phyloP scores from a whole-genome alignment of 2,113 vertebrate genomes.

The Anoura caudifer region DNA sequence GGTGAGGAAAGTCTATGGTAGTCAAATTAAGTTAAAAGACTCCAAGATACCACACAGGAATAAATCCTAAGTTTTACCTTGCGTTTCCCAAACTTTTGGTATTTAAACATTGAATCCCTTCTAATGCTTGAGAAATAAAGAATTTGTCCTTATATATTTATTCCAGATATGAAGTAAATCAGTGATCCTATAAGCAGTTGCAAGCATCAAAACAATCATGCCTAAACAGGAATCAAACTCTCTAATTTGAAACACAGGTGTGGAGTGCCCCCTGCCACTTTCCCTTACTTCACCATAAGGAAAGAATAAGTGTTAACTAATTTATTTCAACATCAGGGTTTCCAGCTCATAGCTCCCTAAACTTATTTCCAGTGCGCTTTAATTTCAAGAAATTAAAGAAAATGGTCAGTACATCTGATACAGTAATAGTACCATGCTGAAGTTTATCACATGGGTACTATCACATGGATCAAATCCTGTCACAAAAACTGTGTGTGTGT shows the following conservation, averaged over 20 bases:
- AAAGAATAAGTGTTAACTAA: background rate
- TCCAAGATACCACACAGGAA: conserved; percentile 21
- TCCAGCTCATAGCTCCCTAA: background rate
- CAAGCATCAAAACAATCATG: background rate
- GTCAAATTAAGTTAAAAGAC: conserved; percentile 3
- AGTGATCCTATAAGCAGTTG: background rate
- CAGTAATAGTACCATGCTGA: background rate
- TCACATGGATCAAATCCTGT: background rate
- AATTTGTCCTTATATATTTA: conserved; percentile 24
- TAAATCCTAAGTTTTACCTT: background rate
- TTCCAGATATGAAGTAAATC: background rate
- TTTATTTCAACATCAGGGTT: background rate
- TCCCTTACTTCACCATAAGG: background rate
- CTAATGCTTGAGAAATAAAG: conserved; percentile 20
- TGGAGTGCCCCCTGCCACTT: background rate
- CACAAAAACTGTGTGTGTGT: background rate
- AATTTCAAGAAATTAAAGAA: background rate
- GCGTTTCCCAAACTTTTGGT: background rate
- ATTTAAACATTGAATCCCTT: conserved; percentile 23
- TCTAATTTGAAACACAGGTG: background rate
- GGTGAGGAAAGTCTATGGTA: background rate
- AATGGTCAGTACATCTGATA: background rate
- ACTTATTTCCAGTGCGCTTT: background rate
- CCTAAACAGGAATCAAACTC: background rate
- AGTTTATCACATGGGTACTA: background rate